phyloP scores from a whole-genome alignment of 2,888 invertebrate species.

The Crepidodera aurea region DNA sequence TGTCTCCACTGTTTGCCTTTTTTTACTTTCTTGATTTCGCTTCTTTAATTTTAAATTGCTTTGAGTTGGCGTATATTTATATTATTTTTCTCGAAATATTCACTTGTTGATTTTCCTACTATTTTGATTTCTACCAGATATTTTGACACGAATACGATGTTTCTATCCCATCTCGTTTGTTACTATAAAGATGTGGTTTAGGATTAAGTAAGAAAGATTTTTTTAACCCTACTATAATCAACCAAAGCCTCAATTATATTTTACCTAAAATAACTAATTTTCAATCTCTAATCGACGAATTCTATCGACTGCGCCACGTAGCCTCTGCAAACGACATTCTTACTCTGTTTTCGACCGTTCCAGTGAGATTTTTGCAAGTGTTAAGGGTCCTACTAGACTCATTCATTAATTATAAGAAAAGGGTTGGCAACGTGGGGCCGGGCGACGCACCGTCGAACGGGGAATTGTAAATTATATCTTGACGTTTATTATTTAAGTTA shows the following conservation, averaged over 20 bases:
- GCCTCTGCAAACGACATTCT: background rate
- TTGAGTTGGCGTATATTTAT: too few relatives aligned
- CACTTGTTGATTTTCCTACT: too few relatives aligned
- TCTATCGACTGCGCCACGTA: background rate
- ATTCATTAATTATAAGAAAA: constrained; percentile 50
- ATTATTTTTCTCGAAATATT: too few relatives aligned
- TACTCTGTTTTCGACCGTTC: background rate
- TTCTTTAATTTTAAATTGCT: background rate
- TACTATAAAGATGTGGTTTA: too few relatives aligned
- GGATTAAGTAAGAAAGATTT: too few relatives aligned
- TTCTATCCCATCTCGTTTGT: too few relatives aligned
- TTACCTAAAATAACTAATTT: too few relatives aligned
- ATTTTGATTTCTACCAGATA: too few relatives aligned
- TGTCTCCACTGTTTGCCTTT: background rate
- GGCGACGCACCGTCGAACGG: constrained; percentile 15
- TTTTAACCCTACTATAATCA: too few relatives aligned
- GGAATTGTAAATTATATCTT: constrained; percentile 42
- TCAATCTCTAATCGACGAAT: too few relatives aligned
- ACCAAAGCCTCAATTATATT: too few relatives aligned
- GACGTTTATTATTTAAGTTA: constrained; percentile 43
- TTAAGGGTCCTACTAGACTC: constrained; percentile 31
- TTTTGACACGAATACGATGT: too few relatives aligned
- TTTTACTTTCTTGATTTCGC: background rate
- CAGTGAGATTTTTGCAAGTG: constrained; percentile 25
- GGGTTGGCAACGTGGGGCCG: constrained; percentile 37